Evolutionary conservation across 2,113 vertebrate species (phyloP), one percentile per base, ranked within the genome.

Genomic region (Scomber japonicus): DNA sequence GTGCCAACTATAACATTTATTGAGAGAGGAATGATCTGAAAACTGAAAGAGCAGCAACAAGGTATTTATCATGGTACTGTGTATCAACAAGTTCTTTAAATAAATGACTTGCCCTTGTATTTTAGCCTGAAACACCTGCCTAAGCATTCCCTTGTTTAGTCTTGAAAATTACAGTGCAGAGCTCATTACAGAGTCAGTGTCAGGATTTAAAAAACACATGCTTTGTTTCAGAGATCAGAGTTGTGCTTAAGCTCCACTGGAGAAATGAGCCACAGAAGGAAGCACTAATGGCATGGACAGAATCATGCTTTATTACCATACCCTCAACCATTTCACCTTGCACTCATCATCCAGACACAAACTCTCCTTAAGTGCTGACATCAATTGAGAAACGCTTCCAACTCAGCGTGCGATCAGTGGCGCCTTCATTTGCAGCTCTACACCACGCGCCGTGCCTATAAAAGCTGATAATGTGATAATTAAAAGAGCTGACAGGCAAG

Each of bases 391-490:
- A 94, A 87, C 63, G 82, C 92, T 95, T 92, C 89, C 91, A 88
- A 82, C 90, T 94, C 93, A 95, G 95, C 91, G 85, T 95, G 94
- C 93, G 89, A 96, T 90, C 92, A 88, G 90, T 11, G 4, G 90
- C 93, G 88, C 94, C 95, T 91, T 84, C 87, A 95, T 96, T 96
- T 95, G 95, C 95, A 95, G 95, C 95, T 95, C 93, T 87, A 91
- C 92, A 95, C 84, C 95, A 93, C 94, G 85, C 95, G 80, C 91
- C 93, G 93, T 94, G 91, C 83, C 96, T 96, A 95, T 96, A 95
- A 96, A 96, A 92, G 95, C 95, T 96, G 96, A 95, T 98, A 97
- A 98, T 97, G 96, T 96, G 97, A 96, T 98, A 97, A 99, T 99
- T 99, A 99, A 97, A 99, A 90, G 95, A 96, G 95, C 96, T 97